Base-by-base conservation (phyloP, 2,888 invertebrate genomes). In the Aricia artaxerxes region DNA sequence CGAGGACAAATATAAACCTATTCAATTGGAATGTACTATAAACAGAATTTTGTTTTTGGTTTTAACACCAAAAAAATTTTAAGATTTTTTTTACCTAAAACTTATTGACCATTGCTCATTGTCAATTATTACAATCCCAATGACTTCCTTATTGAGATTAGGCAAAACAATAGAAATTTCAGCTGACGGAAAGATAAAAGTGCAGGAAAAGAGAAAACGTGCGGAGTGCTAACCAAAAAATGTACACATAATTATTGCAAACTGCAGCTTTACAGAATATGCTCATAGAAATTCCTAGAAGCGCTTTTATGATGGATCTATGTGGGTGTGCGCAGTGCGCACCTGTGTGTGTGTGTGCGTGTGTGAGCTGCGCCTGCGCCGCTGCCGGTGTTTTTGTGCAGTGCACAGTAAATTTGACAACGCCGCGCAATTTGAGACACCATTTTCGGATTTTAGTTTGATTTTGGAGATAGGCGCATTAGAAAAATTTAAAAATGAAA, bases 341-440 rank as follows among this genome's bases (percentile, higher is more conserved):
- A 81, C 80, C 81, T 81, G 83, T 82, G 80, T 83, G 83, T 53
- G 82, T 81, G 73, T 73, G 24, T 24, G 82, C 81, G 69, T 73
- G 79, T 82, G 79, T 78, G 61, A 81, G 84, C 87, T 69, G 69
- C 31, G 69, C 88, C 87, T 89, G 92, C 92, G 91, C 87, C 90
- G 92, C 91, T 92, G 91, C 90, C 90, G 89, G 90, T 90, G 69
- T 35, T 13, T 90, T 85, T 85, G 85, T 88, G 86, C 86, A 85
- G 86, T 85, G 49, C 75, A 76, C 84, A 84, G 92, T 91, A 90
- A 89, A 92, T 88, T 91, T 91, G 92, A 92, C 93, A 93, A 93
- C 93, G 92, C 90, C 92, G 92, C 92, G 85, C 86, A 89, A 90
- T 90, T 91, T 87, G 69, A 78, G 77, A 78, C 76, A 60, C 31